A percentile compares a stretch with the other conserved stretches of the same genome.
These are phyloP conservation scores for Columba guinea DNA, from an alignment of 2,797 vertebrate genomes.

Conservation along the genomic window DNA sequence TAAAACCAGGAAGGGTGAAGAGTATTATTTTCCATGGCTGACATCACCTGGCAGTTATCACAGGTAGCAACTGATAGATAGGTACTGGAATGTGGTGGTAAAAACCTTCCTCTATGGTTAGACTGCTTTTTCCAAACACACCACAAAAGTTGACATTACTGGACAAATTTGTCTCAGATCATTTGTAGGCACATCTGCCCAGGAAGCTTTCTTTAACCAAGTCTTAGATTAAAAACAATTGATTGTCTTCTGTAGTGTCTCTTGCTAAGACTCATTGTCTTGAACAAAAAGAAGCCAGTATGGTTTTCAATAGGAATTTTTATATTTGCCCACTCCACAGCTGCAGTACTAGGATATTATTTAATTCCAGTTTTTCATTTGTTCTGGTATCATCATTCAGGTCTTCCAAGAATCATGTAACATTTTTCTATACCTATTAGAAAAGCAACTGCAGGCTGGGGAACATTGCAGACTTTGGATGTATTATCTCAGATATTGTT, in stretches of 20 bases:
- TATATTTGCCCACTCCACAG: background rate
- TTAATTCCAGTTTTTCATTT: background rate
- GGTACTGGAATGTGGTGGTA: background rate
- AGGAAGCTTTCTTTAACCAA: background rate
- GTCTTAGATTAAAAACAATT: background rate
- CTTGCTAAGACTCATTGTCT: background rate
- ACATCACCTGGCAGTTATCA: background rate
- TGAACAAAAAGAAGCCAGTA: background rate
- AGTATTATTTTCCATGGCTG: background rate
- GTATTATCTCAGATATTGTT: background rate
- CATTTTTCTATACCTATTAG: background rate
- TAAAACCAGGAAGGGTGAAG: background rate
- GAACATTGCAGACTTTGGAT: rapidly evolving
- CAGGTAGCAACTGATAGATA: background rate
- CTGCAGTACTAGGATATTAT: background rate
- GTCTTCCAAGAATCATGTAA: background rate
- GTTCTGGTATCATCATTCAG: background rate
- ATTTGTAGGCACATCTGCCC: background rate
- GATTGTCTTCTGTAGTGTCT: background rate
- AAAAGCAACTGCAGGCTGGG: background rate
- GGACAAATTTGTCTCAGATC: background rate
- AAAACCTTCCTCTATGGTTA: background rate
- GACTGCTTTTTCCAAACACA: background rate
- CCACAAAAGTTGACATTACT: background rate
- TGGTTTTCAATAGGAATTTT: background rate